Conservation (phyloP, 2,113 vertebrate genomes). For the Ceyx melanurus region DNA sequence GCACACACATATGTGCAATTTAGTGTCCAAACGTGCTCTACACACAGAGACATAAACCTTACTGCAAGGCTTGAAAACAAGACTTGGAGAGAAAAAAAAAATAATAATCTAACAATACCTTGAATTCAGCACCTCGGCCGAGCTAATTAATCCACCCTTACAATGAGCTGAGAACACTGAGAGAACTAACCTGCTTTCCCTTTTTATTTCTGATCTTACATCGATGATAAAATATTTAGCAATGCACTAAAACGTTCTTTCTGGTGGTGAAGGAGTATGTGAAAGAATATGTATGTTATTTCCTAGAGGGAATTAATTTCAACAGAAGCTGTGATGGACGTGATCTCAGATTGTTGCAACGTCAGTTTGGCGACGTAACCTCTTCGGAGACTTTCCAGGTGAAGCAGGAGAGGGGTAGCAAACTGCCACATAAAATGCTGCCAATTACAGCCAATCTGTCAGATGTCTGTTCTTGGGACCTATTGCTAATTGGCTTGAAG, state of each 20-base stretch:
- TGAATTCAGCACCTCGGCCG: not conserved
- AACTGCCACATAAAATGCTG: conserved; percentile 9
- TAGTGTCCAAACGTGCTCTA: not conserved
- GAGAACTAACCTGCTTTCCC: conserved; percentile 33
- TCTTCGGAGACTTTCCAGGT: conserved; percentile 11
- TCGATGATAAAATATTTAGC: conserved; percentile 27
- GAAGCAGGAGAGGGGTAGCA: conserved; percentile 21
- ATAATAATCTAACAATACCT: not conserved
- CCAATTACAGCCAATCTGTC: not conserved
- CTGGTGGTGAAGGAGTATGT: not conserved
- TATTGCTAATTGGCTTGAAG: not conserved
- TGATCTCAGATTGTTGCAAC: not conserved
- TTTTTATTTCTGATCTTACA: not conserved
- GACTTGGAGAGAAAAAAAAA: not conserved
- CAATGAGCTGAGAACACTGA: not conserved
- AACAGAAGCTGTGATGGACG: not conserved
- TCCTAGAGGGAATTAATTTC: not conserved
- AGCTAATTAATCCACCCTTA: conserved; percentile 36
- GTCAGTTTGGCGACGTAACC: rapidly evolving
- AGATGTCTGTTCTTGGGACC: conserved; percentile 8
- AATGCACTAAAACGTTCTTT: not conserved
- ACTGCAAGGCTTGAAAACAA: conserved; percentile 4
- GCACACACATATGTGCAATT: not conserved
- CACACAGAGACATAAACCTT: not conserved
- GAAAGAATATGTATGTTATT: not conserved